A percentile compares a stretch with the other conserved stretches of the same genome.
Evolutionary conservation across 2,113 vertebrate species (phyloP).

Genomic region (Mellivora capensis): DNA sequence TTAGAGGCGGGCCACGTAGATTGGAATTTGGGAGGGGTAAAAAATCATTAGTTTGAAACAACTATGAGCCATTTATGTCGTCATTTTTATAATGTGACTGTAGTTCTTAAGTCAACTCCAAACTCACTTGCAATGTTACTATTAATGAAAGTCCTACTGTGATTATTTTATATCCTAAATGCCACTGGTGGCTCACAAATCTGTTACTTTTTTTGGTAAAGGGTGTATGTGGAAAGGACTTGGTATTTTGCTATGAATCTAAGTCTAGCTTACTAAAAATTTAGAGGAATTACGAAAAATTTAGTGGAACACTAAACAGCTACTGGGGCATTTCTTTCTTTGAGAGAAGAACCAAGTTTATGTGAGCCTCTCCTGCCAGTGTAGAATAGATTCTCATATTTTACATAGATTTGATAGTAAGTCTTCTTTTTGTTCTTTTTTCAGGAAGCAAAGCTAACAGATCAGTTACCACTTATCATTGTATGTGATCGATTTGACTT

Average conservation of each 20-base stretch:
- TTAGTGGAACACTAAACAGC: not conserved
- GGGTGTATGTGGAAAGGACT: slow-evolving; percentile 38
- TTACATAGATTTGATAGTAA: not conserved
- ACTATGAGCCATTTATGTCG: not conserved
- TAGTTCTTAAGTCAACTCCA: slow-evolving; percentile 5
- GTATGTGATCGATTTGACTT: slow-evolving; percentile 99
- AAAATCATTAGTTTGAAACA: slow-evolving; percentile 18
- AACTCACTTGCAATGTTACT: slow-evolving; percentile 5
- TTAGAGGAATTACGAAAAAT: not conserved
- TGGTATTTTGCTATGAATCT: slow-evolving; percentile 62
- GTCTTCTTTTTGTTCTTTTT: slow-evolving; percentile 36
- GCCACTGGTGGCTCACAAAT: slow-evolving; percentile 66
- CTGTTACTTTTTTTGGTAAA: slow-evolving; percentile 59
- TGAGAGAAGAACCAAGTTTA: not conserved
- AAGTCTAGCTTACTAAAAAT: slow-evolving; percentile 48
- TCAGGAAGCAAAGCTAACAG: slow-evolving; percentile 98
- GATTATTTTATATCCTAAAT: slow-evolving; percentile 81
- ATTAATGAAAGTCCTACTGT: slow-evolving; percentile 79
- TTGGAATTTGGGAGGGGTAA: slow-evolving; percentile 21
- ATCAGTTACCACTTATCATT: slow-evolving; percentile 98
- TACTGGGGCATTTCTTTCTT: slow-evolving; percentile 32
- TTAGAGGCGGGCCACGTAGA: slow-evolving; percentile 18
- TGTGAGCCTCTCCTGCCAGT: not conserved
- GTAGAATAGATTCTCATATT: slow-evolving; percentile 24
- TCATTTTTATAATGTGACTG: not conserved